phyloP scores from a whole-genome alignment of 37 sponge, comb jelly and placozoan genomes.

The Tethya wilhelma region DNA sequence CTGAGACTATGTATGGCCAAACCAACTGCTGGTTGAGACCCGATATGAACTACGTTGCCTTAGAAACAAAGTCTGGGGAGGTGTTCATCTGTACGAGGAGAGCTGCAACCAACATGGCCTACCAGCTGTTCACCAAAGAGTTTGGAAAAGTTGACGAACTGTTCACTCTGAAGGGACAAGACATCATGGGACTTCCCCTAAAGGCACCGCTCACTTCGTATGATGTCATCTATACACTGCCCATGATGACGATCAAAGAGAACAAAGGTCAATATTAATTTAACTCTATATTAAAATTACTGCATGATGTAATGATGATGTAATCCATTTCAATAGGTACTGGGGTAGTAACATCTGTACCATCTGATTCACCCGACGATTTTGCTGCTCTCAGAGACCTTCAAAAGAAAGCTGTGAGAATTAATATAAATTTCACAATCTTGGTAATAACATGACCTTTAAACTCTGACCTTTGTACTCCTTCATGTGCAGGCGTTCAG shows the following conservation, averaged over 20 bases:
- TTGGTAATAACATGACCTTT: not conserved
- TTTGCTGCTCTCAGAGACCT: conserved; percentile 97
- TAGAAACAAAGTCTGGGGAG: conserved; percentile 63
- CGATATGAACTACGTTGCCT: conserved; percentile 92
- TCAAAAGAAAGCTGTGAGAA: conserved; percentile 85
- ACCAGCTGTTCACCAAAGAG: conserved; percentile 89
- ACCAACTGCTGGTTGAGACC: conserved; percentile 98
- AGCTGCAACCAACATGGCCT: conserved; percentile 95
- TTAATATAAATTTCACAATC: not conserved
- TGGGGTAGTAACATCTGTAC: conserved; percentile 98
- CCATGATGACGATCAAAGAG: conserved; percentile 97
- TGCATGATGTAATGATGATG: not conserved
- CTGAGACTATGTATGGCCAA: conserved; percentile 99
- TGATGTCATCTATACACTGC: conserved; percentile 92
- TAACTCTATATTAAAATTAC: not conserved
- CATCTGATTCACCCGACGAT: conserved; percentile 99
- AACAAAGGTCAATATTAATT: conserved; percentile 80
- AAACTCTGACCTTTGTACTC: not conserved
- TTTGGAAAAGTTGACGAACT: conserved; percentile 83
- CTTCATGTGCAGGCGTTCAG: conserved; percentile 69
- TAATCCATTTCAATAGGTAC: conserved; percentile 68
- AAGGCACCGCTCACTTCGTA: conserved; percentile 94
- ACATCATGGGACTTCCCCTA: conserved; percentile 93
- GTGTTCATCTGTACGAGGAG: conserved; percentile 82
- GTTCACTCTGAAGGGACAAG: conserved; percentile 79